Percentiles rank a stretch among this genome's conserved stretches.
phyloP scores from a whole-genome alignment of 2,888 invertebrate species.

The Meteorus colon region DNA sequence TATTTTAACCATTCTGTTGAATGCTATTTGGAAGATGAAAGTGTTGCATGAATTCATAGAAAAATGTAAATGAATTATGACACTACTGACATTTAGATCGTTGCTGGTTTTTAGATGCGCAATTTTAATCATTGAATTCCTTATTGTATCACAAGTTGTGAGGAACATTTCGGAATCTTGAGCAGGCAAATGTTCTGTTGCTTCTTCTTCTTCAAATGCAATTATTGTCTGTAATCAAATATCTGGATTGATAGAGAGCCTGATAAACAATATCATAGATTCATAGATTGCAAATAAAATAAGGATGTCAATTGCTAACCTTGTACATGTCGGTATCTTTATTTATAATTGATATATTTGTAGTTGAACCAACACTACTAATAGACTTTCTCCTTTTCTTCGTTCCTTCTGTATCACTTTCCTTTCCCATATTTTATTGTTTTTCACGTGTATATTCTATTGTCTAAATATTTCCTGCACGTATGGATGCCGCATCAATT shows the following conservation, averaged over 20 bases:
- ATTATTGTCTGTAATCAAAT: slow-evolving; percentile 78
- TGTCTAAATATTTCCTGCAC: too few relatives aligned
- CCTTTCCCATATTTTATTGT: slow-evolving; percentile 62
- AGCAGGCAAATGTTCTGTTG: slow-evolving; percentile 79
- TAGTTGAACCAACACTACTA: slow-evolving; percentile 29
- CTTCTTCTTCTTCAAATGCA: slow-evolving; percentile 84
- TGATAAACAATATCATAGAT: not conserved
- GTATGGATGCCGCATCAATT: too few relatives aligned
- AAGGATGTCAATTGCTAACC: slow-evolving; percentile 53
- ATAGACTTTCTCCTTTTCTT: slow-evolving; percentile 63
- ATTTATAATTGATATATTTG: slow-evolving; percentile 49
- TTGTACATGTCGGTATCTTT: slow-evolving; percentile 67
- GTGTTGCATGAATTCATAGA: too few relatives aligned
- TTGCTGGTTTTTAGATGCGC: slow-evolving; percentile 79
- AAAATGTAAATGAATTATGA: too few relatives aligned
- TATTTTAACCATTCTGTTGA: not conserved
- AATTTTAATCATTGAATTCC: slow-evolving; percentile 81
- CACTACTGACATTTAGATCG: slow-evolving; percentile 74
- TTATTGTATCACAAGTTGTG: slow-evolving; percentile 82
- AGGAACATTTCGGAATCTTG: slow-evolving; percentile 81
- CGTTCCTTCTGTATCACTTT: slow-evolving; percentile 62
- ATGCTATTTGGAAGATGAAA: too few relatives aligned
- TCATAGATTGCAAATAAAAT: not conserved
- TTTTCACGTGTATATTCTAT: not conserved
- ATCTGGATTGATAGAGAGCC: slow-evolving; percentile 25